These are phyloP conservation scores for Aythya baeri DNA, from an alignment of 2,113 vertebrate species.

Conservation along the genomic window DNA sequence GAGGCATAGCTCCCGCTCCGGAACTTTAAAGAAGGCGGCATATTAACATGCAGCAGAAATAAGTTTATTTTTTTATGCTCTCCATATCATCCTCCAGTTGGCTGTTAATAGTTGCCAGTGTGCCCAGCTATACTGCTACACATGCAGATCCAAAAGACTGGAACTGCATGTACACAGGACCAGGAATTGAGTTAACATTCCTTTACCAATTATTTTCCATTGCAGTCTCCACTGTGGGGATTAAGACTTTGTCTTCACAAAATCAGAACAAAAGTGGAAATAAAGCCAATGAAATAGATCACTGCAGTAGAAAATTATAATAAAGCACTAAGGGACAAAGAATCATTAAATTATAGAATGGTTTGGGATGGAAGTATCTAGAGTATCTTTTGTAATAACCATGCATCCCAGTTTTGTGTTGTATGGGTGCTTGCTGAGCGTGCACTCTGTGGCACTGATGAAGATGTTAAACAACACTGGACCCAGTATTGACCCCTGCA, in stretches of 20 bases:
- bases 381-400: too few species aligned
- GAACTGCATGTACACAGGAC: neutral
- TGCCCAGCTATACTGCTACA: neutral
- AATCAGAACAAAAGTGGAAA: neutral
- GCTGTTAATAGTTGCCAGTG: neutral
- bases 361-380: neutral
- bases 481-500: too few species aligned
- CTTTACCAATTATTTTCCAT: neutral
- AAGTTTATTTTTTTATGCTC: neutral
- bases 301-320: neutral
- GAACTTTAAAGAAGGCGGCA: neutral
- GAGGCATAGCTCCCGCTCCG: neutral
- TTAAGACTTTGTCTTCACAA: neutral
- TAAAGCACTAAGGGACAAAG: neutral
- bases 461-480: too few species aligned
- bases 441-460: too few species aligned
- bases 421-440: too few species aligned
- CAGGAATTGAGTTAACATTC: neutral
- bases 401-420: too few species aligned
- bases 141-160: neutral
- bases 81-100: neutral
- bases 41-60: neutral
- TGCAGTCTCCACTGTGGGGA: neutral
- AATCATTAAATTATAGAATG: neutral
- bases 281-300: neutral